A percentile compares a stretch with the other conserved stretches of the same genome.
These are phyloP conservation scores for Glaucomys volans DNA, from an alignment of 2,113 vertebrate genomes.

Conservation along the genomic window DNA sequence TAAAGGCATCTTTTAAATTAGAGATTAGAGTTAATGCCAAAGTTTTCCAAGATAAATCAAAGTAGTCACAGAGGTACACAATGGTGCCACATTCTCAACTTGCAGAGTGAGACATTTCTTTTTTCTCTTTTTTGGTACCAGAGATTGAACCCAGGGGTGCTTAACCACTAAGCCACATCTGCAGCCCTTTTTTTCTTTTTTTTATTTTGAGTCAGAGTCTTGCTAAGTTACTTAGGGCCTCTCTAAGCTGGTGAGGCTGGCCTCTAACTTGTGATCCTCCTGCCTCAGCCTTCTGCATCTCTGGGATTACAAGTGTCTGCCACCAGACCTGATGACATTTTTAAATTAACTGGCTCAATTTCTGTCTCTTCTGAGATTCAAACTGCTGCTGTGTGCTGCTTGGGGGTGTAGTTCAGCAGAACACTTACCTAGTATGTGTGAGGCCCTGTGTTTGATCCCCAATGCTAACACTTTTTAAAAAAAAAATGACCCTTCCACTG, in stretches of 20 bases:
- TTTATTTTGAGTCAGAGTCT: no score
- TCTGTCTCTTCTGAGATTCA: not conserved
- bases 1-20: not conserved
- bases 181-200: no score
- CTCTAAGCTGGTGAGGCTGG: no score
- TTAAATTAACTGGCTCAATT: not conserved
- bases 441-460: not conserved
- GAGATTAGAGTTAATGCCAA: not conserved
- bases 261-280: no score
- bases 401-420: not conserved
- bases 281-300: no score
- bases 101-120: not conserved
- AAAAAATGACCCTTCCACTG: not conserved
- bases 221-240: not conserved
- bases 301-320: no score
- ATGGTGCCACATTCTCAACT: not conserved
- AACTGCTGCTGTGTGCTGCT: not conserved
- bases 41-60: not conserved
- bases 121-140: no score
- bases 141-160: no score
- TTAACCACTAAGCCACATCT: no score
- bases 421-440: accelerated
- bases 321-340: not conserved
- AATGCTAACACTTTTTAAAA: not conserved
- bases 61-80: not conserved